These are phyloP conservation scores for Cephus cinctus DNA, from an alignment of 1,140 invertebrate genomes.

Conservation along the genomic window DNA sequence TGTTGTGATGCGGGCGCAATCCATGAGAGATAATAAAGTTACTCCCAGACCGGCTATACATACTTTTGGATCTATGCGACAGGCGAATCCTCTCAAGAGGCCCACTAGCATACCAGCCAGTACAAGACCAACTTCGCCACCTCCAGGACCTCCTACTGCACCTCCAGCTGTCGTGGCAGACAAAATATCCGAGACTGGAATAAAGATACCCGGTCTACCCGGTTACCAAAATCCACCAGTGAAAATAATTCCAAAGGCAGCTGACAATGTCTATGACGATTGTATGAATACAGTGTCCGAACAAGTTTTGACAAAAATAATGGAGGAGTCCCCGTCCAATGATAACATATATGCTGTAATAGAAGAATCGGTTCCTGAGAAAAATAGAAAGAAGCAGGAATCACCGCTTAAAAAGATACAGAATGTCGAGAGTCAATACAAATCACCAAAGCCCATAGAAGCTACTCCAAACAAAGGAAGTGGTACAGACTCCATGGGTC, in stretches of 20 bases:
- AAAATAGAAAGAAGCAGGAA: constrained; percentile 30
- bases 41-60: constrained; percentile 64
- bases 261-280: constrained; percentile 69
- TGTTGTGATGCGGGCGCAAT: constrained; percentile 71
- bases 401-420: constrained; percentile 4
- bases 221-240: constrained; percentile 57
- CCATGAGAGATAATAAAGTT: constrained; percentile 66
- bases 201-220: constrained; percentile 50
- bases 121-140: constrained; percentile 65
- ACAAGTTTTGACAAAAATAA: constrained; percentile 62
- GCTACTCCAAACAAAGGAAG: constrained; percentile 50
- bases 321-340: constrained; percentile 60
- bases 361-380: constrained; percentile 63
- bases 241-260: constrained; percentile 11
- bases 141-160: constrained; percentile 58
- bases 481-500: constrained; percentile 63
- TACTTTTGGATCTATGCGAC: constrained; percentile 77
- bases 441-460: constrained; percentile 56
- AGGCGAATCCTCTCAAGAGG: constrained; percentile 52
- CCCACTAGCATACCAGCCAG: constrained; percentile 68
- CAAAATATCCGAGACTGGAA: constrained; percentile 35
- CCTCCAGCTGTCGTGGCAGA: constrained; percentile 33
- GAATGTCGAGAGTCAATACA: constrained; percentile 50
- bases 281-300: constrained; percentile 67
- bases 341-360: constrained; percentile 88